These are phyloP conservation scores for Tadarida brasiliensis DNA, from an alignment of 2,797 vertebrate genomes.

Conservation along the genomic window DNA sequence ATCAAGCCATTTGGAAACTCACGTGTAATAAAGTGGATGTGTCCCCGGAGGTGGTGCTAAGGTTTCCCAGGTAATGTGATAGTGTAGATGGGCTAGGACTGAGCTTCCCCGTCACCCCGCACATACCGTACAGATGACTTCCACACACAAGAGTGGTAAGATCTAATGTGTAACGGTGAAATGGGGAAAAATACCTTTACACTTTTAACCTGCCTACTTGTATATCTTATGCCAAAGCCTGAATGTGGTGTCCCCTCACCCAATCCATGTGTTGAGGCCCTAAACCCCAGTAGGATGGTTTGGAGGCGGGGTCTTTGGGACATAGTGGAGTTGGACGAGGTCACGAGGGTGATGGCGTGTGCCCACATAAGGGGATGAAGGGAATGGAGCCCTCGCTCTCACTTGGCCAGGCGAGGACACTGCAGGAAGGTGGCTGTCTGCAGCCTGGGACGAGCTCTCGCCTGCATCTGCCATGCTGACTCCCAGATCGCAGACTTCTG, in stretches of 20 bases:
- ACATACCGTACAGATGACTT: neutral
- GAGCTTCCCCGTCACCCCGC: neutral
- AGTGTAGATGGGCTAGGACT: neutral
- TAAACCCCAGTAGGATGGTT: neutral
- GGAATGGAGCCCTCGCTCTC: neutral
- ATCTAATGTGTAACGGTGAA: neutral
- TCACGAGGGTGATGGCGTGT: neutral
- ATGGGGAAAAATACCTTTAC: neutral
- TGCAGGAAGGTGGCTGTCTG: neutral
- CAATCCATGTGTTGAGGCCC: neutral
- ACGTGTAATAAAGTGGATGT: neutral
- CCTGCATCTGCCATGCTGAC: too few species aligned
- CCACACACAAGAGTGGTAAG: neutral
- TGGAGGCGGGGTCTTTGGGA: neutral
- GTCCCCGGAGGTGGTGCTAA: neutral
- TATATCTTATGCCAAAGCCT: neutral
- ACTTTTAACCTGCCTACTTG: neutral
- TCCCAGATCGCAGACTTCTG: neutral
- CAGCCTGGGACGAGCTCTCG: neutral
- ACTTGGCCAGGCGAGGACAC: accelerated
- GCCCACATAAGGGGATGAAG: too few species aligned
- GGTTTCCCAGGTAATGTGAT: neutral
- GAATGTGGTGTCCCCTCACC: neutral
- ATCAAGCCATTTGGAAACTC: neutral
- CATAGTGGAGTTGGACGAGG: neutral